Conservation (phyloP, 2,113 vertebrate species). For the Eptesicus fuscus region DNA sequence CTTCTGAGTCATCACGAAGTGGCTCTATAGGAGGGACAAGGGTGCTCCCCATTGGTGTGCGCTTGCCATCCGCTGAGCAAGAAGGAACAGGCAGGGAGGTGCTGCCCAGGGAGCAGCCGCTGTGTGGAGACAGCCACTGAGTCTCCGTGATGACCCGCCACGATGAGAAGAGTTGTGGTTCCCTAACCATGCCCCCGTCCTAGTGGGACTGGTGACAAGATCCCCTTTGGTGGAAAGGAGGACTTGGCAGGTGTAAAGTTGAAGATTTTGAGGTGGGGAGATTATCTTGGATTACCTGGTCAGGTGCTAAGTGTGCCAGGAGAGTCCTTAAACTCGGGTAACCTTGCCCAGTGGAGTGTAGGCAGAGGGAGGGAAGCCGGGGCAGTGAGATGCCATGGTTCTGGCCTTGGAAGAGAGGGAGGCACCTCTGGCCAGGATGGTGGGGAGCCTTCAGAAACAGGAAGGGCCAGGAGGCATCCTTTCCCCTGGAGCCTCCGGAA, state of each 20-base stretch:
- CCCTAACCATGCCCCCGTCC: fast-evolving
- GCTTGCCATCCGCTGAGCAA: fast-evolving
- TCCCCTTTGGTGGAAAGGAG: neutral
- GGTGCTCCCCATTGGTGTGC: fast-evolving
- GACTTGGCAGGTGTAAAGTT: fast-evolving
- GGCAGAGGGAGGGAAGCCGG: neutral
- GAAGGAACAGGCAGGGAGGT: fast-evolving
- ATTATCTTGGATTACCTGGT: neutral
- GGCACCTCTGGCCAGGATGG: fast-evolving
- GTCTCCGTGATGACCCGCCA: fast-evolving
- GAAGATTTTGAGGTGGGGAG: neutral
- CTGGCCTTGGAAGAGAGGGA: neutral
- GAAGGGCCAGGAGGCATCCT: neutral
- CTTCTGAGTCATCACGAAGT: fast-evolving
- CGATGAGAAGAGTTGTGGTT: fast-evolving
- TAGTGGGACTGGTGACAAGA: fast-evolving
- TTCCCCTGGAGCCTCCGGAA: neutral
- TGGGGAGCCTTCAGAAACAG: neutral
- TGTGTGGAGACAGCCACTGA: fast-evolving
- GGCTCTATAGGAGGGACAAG: neutral
- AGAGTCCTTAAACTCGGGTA: neutral
- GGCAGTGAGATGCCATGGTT: fast-evolving
- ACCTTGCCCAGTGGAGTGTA: neutral
- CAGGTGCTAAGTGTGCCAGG: too few species aligned
- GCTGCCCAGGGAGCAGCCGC: fast-evolving